Evolutionary conservation across 2,888 invertebrate genomes (phyloP).

Genomic region (Phlogophora meticulosa): DNA sequence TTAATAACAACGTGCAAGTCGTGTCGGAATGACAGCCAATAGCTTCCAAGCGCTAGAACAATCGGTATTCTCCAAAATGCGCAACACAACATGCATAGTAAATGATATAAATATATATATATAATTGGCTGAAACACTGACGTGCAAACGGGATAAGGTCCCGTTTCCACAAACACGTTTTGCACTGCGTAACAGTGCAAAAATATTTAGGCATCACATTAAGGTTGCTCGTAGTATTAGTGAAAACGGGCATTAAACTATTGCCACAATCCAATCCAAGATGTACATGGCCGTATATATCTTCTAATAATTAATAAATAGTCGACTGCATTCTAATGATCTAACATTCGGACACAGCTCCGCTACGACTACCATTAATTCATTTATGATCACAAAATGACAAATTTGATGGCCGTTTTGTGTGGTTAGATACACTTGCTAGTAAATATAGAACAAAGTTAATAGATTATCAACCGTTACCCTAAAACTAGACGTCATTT

Average conservation of each 20-base stretch:
- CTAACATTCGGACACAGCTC: slow-evolving; percentile 3
- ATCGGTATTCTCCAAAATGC: slow-evolving; percentile 24
- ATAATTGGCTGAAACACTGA: slow-evolving; percentile 19
- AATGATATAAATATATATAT: slow-evolving; percentile 15
- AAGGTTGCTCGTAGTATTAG: no score
- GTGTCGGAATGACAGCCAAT: background rate
- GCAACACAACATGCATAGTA: background rate
- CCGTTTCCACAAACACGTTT: no score
- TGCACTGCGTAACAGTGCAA: no score
- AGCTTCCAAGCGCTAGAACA: slow-evolving; percentile 15
- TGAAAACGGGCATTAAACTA: slow-evolving; percentile 9
- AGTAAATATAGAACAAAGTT: slow-evolving; percentile 29
- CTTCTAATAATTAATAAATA: slow-evolving; percentile 3
- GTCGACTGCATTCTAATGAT: background rate
- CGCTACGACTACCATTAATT: no score
- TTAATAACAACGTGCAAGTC: slow-evolving; percentile 27
- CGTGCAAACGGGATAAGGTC: background rate
- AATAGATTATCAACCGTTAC: slow-evolving; percentile 7
- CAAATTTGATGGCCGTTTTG: background rate
- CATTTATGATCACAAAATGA: slow-evolving; percentile 1
- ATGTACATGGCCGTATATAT: slow-evolving; percentile 4
- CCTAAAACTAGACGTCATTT: no score
- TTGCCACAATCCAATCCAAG: slow-evolving; percentile 3
- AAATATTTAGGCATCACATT: no score
- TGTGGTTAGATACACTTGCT: slow-evolving; percentile 21